phyloP scores from a whole-genome alignment of 1,140 invertebrate species.

The Neodiprion fabricii region DNA sequence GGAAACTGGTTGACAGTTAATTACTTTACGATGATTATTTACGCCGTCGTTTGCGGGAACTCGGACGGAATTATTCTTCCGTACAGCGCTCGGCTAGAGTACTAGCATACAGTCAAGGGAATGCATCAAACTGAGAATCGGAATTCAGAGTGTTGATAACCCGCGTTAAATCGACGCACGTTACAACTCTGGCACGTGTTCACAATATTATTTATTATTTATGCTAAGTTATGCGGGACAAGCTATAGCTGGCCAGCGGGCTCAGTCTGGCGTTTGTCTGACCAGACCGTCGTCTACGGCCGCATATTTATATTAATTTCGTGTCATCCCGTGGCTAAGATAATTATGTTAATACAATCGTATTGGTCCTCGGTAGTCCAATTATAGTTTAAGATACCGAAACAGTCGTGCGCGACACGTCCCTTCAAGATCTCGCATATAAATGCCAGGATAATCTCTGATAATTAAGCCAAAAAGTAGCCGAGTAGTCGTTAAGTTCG shows the following conservation, averaged over 20 bases:
- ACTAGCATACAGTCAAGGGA: neutral
- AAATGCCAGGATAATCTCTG: neutral
- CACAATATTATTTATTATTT: slow-evolving; percentile 59
- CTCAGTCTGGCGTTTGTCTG: slow-evolving; percentile 53
- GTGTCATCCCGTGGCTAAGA: slow-evolving; percentile 51
- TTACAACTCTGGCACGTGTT: slow-evolving; percentile 52
- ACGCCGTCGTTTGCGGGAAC: too few species aligned
- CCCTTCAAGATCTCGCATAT: neutral
- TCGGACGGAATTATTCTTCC: too few species aligned
- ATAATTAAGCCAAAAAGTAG: slow-evolving; percentile 7
- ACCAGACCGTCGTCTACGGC: slow-evolving; percentile 47
- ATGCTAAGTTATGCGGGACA: slow-evolving; percentile 55
- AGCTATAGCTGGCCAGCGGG: slow-evolving; percentile 47
- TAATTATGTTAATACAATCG: slow-evolving; percentile 53
- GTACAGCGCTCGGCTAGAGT: too few species aligned
- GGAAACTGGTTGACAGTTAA: too few species aligned
- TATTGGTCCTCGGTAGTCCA: slow-evolving; percentile 39
- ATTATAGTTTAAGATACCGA: slow-evolving; percentile 37
- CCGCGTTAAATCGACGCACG: slow-evolving; percentile 31
- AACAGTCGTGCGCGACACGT: slow-evolving; percentile 26
- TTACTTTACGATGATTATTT: too few species aligned
- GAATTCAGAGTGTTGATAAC: slow-evolving; percentile 37
- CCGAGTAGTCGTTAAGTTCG: neutral
- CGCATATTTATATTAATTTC: slow-evolving; percentile 58
- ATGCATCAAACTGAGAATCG: slow-evolving; percentile 4